Conservation (phyloP, 1,140 invertebrate species). For the Leptopilina boulardi region DNA sequence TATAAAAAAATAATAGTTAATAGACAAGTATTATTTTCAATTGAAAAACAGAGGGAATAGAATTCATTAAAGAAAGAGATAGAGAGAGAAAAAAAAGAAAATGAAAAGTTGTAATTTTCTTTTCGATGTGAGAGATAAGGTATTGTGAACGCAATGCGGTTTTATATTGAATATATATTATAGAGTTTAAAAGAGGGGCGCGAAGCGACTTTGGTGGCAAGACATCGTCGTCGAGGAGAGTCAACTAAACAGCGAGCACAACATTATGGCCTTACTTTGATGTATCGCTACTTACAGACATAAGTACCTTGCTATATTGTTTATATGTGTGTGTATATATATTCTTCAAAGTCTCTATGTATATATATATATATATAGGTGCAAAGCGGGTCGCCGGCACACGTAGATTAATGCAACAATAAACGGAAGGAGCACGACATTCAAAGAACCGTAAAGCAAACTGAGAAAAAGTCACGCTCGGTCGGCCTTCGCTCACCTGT, state of each 20-base stretch:
- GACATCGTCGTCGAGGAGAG: slow-evolving; percentile 11
- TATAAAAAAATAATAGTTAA: too few relatives aligned
- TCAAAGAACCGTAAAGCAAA: slow-evolving; percentile 58
- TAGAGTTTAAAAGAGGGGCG: background rate
- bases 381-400: slow-evolving; percentile 47
- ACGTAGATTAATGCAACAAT: slow-evolving; percentile 54
- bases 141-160: background rate
- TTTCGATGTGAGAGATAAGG: slow-evolving; percentile 13
- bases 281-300: slow-evolving; percentile 28
- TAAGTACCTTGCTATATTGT: slow-evolving; percentile 1
- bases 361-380: slow-evolving; percentile 39
- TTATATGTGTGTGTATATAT: background rate
- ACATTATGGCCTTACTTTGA: slow-evolving; percentile 32
- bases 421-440: slow-evolving; percentile 61
- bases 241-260: slow-evolving; percentile 21
- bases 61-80: too few relatives aligned
- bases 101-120: background rate
- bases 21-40: too few relatives aligned
- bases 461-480: slow-evolving; percentile 54
- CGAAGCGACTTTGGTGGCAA: slow-evolving; percentile 19
- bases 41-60: too few relatives aligned
- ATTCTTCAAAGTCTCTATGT: slow-evolving; percentile 15
- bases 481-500: slow-evolving; percentile 55
- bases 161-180: background rate
- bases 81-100: background rate